Conservation (phyloP, 2,888 invertebrate genomes). For the Agrochola lychnidis region DNA sequence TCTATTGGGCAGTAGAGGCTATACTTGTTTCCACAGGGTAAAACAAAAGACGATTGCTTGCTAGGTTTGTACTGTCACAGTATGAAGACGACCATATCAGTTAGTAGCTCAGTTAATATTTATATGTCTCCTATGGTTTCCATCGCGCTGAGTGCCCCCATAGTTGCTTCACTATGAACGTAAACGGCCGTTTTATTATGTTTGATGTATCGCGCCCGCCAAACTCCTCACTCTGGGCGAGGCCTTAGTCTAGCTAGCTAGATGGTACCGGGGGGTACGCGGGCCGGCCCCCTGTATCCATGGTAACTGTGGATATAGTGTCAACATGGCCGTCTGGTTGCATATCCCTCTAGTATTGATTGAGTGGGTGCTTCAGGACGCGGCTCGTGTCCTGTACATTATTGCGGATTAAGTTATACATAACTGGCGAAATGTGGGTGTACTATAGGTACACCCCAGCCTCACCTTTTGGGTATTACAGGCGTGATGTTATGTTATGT, state of each 20-base stretch:
- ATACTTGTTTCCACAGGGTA: too few relatives aligned
- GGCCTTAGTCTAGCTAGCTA: not conserved
- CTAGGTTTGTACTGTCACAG: not conserved
- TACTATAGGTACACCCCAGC: not conserved
- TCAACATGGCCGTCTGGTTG: not conserved
- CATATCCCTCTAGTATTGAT: conserved; percentile 24
- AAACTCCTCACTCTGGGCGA: not conserved
- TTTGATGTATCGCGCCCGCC: not conserved
- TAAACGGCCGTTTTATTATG: not conserved
- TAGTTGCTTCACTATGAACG: not conserved
- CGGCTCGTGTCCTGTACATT: not conserved
- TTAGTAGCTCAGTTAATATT: not conserved
- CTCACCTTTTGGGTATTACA: not conserved
- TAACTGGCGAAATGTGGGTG: not conserved
- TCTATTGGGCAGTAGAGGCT: not conserved
- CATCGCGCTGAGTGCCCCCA: not conserved
- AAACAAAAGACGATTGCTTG: not conserved
- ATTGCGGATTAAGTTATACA: not conserved
- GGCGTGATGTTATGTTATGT: too few relatives aligned
- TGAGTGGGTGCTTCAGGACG: not conserved
- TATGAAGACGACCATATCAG: not conserved
- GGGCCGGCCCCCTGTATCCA: not conserved
- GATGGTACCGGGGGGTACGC: not conserved
- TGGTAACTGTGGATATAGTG: conserved; percentile 11
- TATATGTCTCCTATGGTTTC: not conserved